A percentile compares a stretch with the other conserved stretches of the same genome.
phyloP scores from a whole-genome alignment of 2,113 vertebrate species.

The Lampris megalopsis region DNA sequence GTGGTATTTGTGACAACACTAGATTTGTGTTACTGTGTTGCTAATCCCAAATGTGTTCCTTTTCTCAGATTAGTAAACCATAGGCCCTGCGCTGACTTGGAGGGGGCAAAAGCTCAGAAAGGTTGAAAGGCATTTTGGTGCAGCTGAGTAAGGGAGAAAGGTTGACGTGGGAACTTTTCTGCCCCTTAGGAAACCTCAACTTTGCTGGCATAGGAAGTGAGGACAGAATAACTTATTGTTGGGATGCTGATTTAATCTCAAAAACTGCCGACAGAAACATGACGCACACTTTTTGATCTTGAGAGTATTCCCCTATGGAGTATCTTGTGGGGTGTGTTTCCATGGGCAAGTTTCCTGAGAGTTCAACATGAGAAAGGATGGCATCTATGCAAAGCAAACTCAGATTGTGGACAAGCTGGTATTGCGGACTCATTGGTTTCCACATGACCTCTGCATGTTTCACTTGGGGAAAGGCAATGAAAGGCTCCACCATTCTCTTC shows the following conservation, averaged over 20 bases:
- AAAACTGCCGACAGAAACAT: slow-evolving; percentile 64
- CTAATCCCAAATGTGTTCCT: slow-evolving; percentile 24
- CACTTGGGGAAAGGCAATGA: slow-evolving; percentile 41
- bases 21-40: slow-evolving; percentile 36
- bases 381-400: slow-evolving; percentile 22
- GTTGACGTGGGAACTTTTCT: slow-evolving; percentile 33
- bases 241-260: slow-evolving; percentile 63
- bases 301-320: slow-evolving; percentile 67
- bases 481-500: slow-evolving; percentile 49
- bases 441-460: slow-evolving; percentile 42
- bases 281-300: slow-evolving; percentile 52
- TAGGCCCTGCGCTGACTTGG: slow-evolving; percentile 25
- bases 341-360: slow-evolving; percentile 49
- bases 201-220: slow-evolving; percentile 52
- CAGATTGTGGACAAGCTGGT: slow-evolving; percentile 34
- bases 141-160: slow-evolving; percentile 17
- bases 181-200: slow-evolving; percentile 56
- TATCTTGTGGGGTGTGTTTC: slow-evolving; percentile 57
- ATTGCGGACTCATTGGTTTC: slow-evolving; percentile 34
- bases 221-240: slow-evolving; percentile 41
- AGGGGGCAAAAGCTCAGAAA: slow-evolving; percentile 7
- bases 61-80: slow-evolving; percentile 18
- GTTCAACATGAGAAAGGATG: slow-evolving; percentile 49
- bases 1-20: slow-evolving; percentile 31
- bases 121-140: slow-evolving; percentile 23